Conservation (phyloP, 2,113 vertebrate species). For the Scatophagus argus region DNA sequence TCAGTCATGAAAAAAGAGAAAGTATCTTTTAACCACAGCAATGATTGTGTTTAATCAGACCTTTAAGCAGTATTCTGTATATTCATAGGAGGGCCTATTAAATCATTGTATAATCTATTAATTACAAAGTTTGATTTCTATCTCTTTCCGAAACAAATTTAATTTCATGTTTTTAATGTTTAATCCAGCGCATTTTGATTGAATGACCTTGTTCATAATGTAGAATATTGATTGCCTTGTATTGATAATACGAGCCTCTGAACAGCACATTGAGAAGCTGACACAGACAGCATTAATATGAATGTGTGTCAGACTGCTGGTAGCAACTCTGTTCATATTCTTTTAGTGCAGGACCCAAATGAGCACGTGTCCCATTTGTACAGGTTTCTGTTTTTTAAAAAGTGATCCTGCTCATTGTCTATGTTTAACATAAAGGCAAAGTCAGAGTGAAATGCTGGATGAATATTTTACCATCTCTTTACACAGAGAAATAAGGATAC, state of each 20-base stretch:
- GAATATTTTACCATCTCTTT: constrained; percentile 74
- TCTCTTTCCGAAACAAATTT: constrained; percentile 26
- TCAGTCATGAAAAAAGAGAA: neutral
- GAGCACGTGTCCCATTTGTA: constrained; percentile 65
- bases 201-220: constrained; percentile 46
- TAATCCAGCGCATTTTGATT: constrained; percentile 54
- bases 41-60: constrained; percentile 20
- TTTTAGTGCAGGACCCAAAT: constrained; percentile 50
- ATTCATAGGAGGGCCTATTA: constrained; percentile 15
- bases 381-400: constrained; percentile 60
- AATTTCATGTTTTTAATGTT: constrained; percentile 43
- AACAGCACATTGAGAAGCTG: constrained; percentile 19
- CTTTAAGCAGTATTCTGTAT: constrained; percentile 10
- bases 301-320: constrained; percentile 10
- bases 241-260: constrained; percentile 44
- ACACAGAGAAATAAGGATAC: constrained; percentile 67
- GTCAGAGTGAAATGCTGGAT: constrained; percentile 56
- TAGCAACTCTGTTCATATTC: constrained; percentile 9
- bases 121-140: constrained; percentile 44
- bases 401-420: constrained; percentile 52
- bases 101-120: constrained; percentile 31
- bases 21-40: neutral
- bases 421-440: constrained; percentile 60
- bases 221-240: constrained; percentile 54
- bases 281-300: constrained; percentile 51